These are phyloP conservation scores for Hypomesus transpacificus DNA, from an alignment of 2,113 vertebrate species.

Conservation along the genomic window DNA sequence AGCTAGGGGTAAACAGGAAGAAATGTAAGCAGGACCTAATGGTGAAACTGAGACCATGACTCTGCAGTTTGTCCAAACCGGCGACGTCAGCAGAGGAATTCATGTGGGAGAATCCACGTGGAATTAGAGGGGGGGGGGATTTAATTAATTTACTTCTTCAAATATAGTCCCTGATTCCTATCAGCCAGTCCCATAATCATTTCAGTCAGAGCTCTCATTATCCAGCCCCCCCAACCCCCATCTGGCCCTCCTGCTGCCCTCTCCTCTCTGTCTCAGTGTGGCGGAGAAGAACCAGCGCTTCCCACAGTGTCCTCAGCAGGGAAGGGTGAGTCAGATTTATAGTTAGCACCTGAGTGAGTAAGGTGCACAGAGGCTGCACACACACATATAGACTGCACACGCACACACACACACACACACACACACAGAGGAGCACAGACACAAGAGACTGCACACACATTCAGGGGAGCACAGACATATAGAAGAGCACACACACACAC, in stretches of 20 bases:
- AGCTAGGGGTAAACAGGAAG: neutral
- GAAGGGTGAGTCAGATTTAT: slow-evolving; percentile 60
- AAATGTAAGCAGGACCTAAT: slow-evolving; percentile 8
- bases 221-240: slow-evolving; percentile 12
- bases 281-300: slow-evolving; percentile 23
- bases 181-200: slow-evolving; percentile 62
- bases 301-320: slow-evolving; percentile 39
- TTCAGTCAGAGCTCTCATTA: slow-evolving; percentile 54
- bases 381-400: neutral
- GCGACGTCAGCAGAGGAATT: slow-evolving; percentile 51
- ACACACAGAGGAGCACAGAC: slow-evolving; percentile 14
- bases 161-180: slow-evolving; percentile 66
- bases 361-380: slow-evolving; percentile 26
- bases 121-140: slow-evolving; percentile 57
- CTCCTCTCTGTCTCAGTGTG: slow-evolving; percentile 24
- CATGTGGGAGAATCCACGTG: slow-evolving; percentile 48
- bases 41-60: slow-evolving; percentile 29
- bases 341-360: slow-evolving; percentile 50
- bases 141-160: slow-evolving; percentile 66
- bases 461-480: slow-evolving; percentile 19
- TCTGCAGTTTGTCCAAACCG: slow-evolving; percentile 55
- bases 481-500: neutral
- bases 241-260: slow-evolving; percentile 48
- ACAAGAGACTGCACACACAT: slow-evolving; percentile 7
- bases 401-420: slow-evolving; percentile 17